Conservation (phyloP, 2,797 vertebrate species). For the Rhincodon typus region DNA sequence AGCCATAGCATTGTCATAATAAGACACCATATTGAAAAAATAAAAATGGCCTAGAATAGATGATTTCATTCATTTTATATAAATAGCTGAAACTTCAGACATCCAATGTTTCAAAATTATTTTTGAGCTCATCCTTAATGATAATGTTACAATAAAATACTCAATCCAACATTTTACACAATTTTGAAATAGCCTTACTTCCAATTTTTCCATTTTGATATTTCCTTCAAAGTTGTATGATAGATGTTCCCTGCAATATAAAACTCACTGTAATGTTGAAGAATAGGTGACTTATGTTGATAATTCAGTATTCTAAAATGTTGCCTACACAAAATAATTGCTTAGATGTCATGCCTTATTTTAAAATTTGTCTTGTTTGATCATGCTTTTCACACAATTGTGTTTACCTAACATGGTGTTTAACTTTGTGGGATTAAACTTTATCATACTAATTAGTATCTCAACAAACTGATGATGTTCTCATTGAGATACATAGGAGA, state of each 20-base stretch:
- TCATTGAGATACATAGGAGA: not conserved
- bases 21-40: not conserved
- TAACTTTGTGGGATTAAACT: slow-evolving; percentile 25
- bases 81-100: not conserved
- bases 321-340: not conserved
- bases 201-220: not conserved
- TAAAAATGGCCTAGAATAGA: not conserved
- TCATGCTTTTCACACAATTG: not conserved
- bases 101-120: not conserved
- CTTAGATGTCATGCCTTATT: not conserved
- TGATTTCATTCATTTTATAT: not conserved
- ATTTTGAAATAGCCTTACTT: not conserved
- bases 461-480: not conserved
- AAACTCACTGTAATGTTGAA: not conserved
- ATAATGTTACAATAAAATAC: not conserved
- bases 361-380: not conserved
- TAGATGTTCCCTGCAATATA: not conserved
- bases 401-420: slow-evolving; percentile 13
- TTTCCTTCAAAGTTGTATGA: not conserved
- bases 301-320: not conserved
- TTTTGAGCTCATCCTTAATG: not conserved
- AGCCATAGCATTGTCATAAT: no score
- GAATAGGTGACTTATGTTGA: not conserved
- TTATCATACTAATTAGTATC: slow-evolving; percentile 20
- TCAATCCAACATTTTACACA: not conserved